Evolutionary conservation across 23 tunicate species (phyloP).

Genomic region (Ascidia mentula): DNA sequence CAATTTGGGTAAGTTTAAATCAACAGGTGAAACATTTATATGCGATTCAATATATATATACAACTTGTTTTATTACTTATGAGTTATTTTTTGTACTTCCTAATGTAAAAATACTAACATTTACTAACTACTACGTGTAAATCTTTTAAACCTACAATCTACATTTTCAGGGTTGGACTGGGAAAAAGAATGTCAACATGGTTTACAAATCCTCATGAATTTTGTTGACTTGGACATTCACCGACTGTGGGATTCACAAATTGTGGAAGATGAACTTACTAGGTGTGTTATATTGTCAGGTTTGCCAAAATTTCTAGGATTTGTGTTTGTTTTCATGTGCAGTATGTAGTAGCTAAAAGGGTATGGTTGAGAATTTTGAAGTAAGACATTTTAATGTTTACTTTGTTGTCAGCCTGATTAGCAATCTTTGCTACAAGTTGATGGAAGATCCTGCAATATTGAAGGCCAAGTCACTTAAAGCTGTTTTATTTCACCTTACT

Average conservation of each 20-base stretch:
- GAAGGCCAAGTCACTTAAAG: conserved; percentile 46
- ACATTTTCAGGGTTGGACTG: conserved; percentile 37
- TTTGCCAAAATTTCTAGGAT: no score
- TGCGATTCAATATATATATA: not conserved
- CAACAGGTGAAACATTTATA: not conserved
- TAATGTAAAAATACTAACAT: not conserved
- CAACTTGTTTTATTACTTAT: not conserved
- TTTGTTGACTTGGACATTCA: conserved; percentile 81
- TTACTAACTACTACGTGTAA: not conserved
- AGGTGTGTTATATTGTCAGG: conserved; percentile 16
- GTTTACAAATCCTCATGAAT: conserved; percentile 71
- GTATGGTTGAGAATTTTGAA: no score
- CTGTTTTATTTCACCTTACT: conserved; percentile 58
- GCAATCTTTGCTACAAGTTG: conserved; percentile 69
- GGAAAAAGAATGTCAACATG: conserved; percentile 59
- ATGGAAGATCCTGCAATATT: conserved; percentile 61
- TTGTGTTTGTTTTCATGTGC: no score
- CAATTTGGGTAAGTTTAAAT: conserved; percentile 9
- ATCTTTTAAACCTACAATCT: not conserved
- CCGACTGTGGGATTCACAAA: conserved; percentile 63
- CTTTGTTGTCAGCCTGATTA: conserved; percentile 51
- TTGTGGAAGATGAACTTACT: conserved; percentile 79
- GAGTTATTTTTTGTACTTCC: not conserved
- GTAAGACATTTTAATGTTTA: not conserved
- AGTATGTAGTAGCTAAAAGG: no score